These are phyloP conservation scores for Nyctereutes procyonoides DNA, from an alignment of 2,113 vertebrate species.

Conservation along the genomic window DNA sequence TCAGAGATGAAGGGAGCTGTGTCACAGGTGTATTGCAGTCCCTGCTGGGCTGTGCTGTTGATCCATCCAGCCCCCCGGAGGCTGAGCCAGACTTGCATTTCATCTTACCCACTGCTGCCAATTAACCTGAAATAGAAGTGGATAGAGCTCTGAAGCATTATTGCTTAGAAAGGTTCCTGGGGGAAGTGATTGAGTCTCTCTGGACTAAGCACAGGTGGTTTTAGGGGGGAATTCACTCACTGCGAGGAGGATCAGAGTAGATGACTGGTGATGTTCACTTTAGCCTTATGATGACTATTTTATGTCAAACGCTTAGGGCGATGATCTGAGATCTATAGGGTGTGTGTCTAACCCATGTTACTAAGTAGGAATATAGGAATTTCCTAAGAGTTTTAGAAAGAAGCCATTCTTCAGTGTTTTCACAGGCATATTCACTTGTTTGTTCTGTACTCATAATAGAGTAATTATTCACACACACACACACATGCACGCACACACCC, in stretches of 20 bases:
- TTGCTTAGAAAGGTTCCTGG: background rate
- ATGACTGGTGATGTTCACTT: background rate
- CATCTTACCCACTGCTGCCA: background rate
- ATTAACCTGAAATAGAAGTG: background rate
- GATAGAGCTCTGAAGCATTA: background rate
- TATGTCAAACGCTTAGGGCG: background rate
- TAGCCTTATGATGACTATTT: background rate
- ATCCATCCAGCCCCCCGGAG: background rate
- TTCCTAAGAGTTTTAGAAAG: background rate
- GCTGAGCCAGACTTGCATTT: background rate
- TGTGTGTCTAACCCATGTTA: background rate
- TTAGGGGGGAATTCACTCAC: background rate
- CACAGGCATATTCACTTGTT: background rate
- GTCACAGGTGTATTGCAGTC: background rate
- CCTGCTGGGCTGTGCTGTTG: background rate
- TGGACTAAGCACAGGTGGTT: background rate
- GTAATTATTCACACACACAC: background rate
- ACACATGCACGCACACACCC: fast-evolving
- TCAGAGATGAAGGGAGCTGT: background rate
- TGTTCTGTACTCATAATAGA: background rate
- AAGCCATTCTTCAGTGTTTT: background rate
- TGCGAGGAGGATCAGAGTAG: background rate
- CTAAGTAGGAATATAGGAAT: background rate
- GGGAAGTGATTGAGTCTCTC: background rate
- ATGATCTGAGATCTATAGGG: background rate